A percentile compares a stretch with the other conserved stretches of the same genome.
Conservation (phyloP, 2,113 vertebrate species). For the Mus spicilegus region DNA sequence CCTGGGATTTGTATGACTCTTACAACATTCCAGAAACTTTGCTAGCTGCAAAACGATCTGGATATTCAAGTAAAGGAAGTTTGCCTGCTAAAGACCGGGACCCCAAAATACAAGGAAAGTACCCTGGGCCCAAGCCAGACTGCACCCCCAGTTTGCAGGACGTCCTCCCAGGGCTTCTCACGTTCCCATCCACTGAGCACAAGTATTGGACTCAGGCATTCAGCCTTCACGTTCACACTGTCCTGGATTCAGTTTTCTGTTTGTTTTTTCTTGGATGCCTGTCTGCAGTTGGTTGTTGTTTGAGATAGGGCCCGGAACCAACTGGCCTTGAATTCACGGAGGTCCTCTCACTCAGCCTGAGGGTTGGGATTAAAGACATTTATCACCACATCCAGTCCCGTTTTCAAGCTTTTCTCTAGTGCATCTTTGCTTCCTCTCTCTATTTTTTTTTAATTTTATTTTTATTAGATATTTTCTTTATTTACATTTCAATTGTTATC, state of each 20-base stretch:
- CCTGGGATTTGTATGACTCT: constrained; percentile 90
- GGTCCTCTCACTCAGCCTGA: background rate
- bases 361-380: background rate
- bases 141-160: background rate
- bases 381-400: background rate
- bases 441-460: too few species aligned
- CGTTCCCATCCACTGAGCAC: constrained; percentile 5
- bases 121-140: constrained; percentile 86
- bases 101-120: constrained; percentile 65
- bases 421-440: background rate
- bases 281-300: background rate
- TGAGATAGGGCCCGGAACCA: background rate
- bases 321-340: background rate
- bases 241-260: background rate
- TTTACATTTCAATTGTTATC: background rate
- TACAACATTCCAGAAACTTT: constrained; percentile 62
- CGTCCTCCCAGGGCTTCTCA: background rate
- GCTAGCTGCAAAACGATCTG: background rate
- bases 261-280: background rate
- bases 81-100: constrained; percentile 34
- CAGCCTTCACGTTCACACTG: too few species aligned
- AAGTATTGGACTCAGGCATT: background rate
- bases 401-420: background rate
- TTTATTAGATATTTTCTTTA: too few species aligned
- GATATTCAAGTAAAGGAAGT: constrained; percentile 22